Conservation (phyloP, 2,797 vertebrate genomes). For the Sebastes vulpes region DNA sequence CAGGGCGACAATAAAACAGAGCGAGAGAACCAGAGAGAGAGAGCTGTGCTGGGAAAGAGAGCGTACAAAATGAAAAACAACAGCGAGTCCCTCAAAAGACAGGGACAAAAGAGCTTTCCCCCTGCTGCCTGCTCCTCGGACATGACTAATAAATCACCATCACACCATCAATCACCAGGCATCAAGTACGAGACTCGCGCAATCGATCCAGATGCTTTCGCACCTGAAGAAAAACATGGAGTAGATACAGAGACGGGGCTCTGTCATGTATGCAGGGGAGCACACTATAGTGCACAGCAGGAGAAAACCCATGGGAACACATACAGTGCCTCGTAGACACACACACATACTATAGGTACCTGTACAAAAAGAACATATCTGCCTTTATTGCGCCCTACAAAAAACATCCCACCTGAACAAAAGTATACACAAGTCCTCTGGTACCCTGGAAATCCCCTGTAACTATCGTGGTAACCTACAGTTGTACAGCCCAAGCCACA, state of each 20-base stretch:
- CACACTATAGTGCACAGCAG: neutral
- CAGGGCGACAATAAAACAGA: slow-evolving; percentile 51
- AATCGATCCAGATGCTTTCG: slow-evolving; percentile 52
- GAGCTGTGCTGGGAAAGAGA: slow-evolving; percentile 7
- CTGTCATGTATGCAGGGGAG: slow-evolving; percentile 11
- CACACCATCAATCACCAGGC: slow-evolving; percentile 60
- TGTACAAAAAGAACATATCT: neutral
- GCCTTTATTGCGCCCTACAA: neutral
- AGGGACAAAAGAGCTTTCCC: slow-evolving; percentile 70
- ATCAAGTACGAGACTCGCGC: slow-evolving; percentile 43
- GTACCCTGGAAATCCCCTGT: no score
- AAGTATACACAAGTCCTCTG: no score
- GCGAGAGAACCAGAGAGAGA: neutral
- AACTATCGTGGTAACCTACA: neutral
- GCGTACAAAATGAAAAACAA: slow-evolving; percentile 67
- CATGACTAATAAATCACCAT: slow-evolving; percentile 72
- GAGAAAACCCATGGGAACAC: neutral
- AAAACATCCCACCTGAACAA: neutral
- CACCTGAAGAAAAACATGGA: slow-evolving; percentile 38
- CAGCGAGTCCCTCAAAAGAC: slow-evolving; percentile 57
- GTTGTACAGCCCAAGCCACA: neutral
- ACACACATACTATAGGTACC: neutral
- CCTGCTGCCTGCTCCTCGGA: slow-evolving; percentile 55
- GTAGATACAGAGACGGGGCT: neutral
- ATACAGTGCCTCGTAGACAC: neutral